Evolutionary conservation across 1,140 invertebrate genomes (phyloP).

Genomic region (Pseudomyrmex concolor): DNA sequence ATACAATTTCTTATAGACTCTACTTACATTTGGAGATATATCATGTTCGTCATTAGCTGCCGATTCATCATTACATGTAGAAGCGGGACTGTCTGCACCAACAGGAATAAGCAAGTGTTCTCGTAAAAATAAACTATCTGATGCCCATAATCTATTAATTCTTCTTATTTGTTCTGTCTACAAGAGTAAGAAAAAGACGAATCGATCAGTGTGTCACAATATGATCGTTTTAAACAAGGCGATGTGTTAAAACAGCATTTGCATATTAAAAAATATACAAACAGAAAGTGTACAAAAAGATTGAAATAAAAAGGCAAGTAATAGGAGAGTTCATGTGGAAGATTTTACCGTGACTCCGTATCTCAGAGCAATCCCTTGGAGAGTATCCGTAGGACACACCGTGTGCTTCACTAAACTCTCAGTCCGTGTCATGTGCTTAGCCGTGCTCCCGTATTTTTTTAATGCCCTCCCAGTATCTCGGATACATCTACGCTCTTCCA

Average conservation of each 20-base stretch:
- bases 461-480: constrained; percentile 92
- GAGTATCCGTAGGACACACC: constrained; percentile 92
- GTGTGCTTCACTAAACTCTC: constrained; percentile 92
- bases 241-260: background rate
- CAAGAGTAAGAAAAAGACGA: constrained; percentile 72
- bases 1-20: constrained; percentile 19
- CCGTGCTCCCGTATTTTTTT: constrained; percentile 96
- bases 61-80: constrained; percentile 82
- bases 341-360: constrained; percentile 93
- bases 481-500: constrained; percentile 93
- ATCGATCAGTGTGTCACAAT: background rate
- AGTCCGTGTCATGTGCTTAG: constrained; percentile 87
- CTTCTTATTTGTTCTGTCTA: constrained; percentile 96
- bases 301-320: constrained; percentile 6
- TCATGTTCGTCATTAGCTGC: constrained; percentile 61
- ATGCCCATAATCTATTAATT: constrained; percentile 94
- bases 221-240: background rate
- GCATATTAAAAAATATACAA: constrained; percentile 59
- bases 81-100: constrained; percentile 87
- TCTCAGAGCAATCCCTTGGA: constrained; percentile 96
- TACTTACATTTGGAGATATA: constrained; percentile 72
- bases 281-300: constrained; percentile 54
- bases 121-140: constrained; percentile 94
- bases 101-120: constrained; percentile 93
- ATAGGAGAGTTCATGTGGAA: no score